phyloP scores from a whole-genome alignment of 2,113 vertebrate genomes.

The Genyomyrus donnyi region DNA sequence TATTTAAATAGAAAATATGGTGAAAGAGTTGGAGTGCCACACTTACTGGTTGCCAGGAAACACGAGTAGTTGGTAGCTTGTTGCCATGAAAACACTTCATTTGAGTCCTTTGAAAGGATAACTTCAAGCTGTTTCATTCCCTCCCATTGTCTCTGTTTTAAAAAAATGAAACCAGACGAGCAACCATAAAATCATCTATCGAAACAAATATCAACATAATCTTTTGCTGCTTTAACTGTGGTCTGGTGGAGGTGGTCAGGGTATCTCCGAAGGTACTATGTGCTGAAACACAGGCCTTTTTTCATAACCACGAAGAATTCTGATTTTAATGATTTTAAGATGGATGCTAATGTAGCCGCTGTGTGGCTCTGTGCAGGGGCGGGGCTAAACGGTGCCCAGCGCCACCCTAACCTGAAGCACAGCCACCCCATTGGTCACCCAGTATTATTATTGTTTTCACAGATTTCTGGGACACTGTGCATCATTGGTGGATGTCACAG shows the following conservation, averaged over 20 bases:
- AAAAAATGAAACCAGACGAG: not conserved
- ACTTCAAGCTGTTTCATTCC: constrained; percentile 1
- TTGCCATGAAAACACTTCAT: constrained; percentile 22
- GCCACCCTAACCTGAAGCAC: not conserved
- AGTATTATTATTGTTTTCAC: not conserved
- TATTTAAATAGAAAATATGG: not conserved
- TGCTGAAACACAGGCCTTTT: not conserved
- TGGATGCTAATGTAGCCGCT: not conserved
- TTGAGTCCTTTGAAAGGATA: not conserved
- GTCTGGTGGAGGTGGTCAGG: not conserved
- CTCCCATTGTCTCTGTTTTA: not conserved
- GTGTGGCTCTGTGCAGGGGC: not conserved
- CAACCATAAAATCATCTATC: not conserved
- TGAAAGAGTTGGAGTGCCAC: not conserved
- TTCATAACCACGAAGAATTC: not conserved
- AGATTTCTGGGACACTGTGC: not conserved
- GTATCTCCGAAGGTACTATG: not conserved
- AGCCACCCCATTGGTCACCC: not conserved
- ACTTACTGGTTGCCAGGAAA: constrained; percentile 5
- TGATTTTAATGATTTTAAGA: not conserved
- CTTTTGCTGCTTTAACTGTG: not conserved
- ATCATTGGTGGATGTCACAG: not conserved
- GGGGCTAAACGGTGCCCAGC: not conserved
- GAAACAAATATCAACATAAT: not conserved
- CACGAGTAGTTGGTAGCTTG: not conserved